phyloP scores from a whole-genome alignment of 2,113 vertebrate species.

The Corythoichthys intestinalis region DNA sequence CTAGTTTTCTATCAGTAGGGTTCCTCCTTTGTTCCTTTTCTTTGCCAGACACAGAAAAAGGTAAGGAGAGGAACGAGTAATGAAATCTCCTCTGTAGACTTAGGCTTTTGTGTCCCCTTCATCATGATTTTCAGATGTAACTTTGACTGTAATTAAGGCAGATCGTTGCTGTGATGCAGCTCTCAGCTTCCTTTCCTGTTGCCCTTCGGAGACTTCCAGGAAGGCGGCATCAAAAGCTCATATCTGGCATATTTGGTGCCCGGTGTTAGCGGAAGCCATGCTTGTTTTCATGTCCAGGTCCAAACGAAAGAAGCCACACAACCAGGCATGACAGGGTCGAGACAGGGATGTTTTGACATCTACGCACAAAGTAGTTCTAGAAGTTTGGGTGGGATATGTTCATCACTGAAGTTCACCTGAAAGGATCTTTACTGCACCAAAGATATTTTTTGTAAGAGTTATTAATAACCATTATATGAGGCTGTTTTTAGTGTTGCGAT shows the following conservation, averaged over 20 bases:
- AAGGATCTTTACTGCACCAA: not conserved
- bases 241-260: constrained; percentile 40
- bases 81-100: constrained; percentile 86
- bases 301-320: constrained; percentile 57
- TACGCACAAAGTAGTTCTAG: constrained; percentile 37
- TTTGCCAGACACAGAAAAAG: constrained; percentile 90
- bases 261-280: constrained; percentile 45
- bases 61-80: constrained; percentile 88
- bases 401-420: not conserved
- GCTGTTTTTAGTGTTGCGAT: not conserved
- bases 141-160: constrained; percentile 71
- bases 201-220: constrained; percentile 59
- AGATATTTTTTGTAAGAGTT: not conserved
- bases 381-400: not conserved
- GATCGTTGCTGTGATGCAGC: constrained; percentile 68
- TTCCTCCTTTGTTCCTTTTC: constrained; percentile 94
- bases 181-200: constrained; percentile 58
- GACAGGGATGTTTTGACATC: constrained; percentile 32
- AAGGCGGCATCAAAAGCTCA: constrained; percentile 62
- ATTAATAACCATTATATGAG: not conserved
- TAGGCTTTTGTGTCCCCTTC: constrained; percentile 79
- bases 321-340: constrained; percentile 38
- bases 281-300: constrained; percentile 66
- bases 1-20: constrained; percentile 95
- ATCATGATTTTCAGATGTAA: constrained; percentile 68